Evolutionary conservation across 2,797 vertebrate species (phyloP), one percentile per base, ranked within the genome.

Genomic region (Taenioides sp.): DNA sequence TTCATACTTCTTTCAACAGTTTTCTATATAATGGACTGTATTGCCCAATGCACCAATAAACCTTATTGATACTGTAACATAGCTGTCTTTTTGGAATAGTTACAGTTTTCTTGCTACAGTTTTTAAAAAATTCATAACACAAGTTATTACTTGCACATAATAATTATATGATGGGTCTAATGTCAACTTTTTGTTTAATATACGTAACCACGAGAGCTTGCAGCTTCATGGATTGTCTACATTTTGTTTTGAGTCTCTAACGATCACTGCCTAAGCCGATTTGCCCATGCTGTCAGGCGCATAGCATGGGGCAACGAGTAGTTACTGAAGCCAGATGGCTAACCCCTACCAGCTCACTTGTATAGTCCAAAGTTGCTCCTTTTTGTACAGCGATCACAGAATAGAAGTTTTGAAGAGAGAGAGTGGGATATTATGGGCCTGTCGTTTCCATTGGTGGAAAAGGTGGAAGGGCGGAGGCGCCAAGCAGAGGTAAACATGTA

Each of bases 401-500:
- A 83, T 67, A 75, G 72, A 74, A 60, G 77, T 78, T 78, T 78
- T 87, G 73, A 77, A 78, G 77, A 79, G 75, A 71, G 69, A 81
- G 80, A 80, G 77, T 67, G 76, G 82, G 80, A 83, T 75, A 69
- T 78, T 76, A 70, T 78, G 84, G 86, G 73, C 77, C 65, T 37
- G 73, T 84, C 71, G 62, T 73, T 87, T 75, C 75, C 79, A 84
- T 84, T 85, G 71, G 76, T 68, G 78, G 74, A 59, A 74, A 78
- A 78, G 73, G 60, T 47, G 80, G 80, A 86, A 81, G 84, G 86
- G 82, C n/a, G 77, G 75, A 20, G 70, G 75, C 70, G 77, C 83
- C 73, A 76, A 67, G 87, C 90, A 94, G 94, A 96, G 90, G 94
- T 94, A 95, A 94, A 95, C 95, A 85, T 91, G 50, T 81, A 77